These are phyloP conservation scores for Taenaris catops DNA, from an alignment of 2,888 invertebrate species.

Conservation along the genomic window DNA sequence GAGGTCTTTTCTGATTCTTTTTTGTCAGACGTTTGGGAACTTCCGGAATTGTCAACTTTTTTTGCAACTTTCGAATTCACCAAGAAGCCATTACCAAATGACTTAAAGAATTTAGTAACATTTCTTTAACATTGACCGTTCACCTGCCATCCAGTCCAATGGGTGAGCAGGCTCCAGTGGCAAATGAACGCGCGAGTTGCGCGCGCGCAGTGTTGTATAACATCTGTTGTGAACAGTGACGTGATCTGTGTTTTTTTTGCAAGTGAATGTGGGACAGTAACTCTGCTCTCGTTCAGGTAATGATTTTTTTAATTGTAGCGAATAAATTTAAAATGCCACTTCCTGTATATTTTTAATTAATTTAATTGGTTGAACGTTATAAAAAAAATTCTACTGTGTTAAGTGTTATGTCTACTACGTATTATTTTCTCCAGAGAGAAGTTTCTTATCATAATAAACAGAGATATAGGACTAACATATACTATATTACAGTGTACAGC, in stretches of 20 bases:
- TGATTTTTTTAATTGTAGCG: neutral
- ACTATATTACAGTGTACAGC: too few species aligned
- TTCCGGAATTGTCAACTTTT: neutral
- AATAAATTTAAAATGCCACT: neutral
- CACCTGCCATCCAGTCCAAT: slow-evolving; percentile 9
- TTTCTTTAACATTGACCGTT: slow-evolving; percentile 21
- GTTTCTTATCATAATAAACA: too few species aligned
- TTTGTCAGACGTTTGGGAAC: too few species aligned
- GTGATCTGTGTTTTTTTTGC: slow-evolving; percentile 17
- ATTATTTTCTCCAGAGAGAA: too few species aligned
- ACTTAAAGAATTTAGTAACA: slow-evolving; percentile 7
- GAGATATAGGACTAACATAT: too few species aligned
- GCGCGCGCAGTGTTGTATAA: slow-evolving; percentile 29
- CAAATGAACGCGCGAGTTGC: slow-evolving; percentile 28
- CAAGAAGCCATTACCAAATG: slow-evolving; percentile 16
- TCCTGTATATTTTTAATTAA: slow-evolving; percentile 3
- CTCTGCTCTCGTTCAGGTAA: slow-evolving; percentile 15
- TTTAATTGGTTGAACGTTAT: too few species aligned
- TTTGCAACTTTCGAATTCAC: slow-evolving; percentile 6
- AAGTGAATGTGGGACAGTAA: slow-evolving; percentile 15
- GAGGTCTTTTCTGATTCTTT: too few species aligned
- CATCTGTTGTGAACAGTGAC: slow-evolving; percentile 19
- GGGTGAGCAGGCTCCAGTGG: slow-evolving; percentile 16
- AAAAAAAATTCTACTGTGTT: too few species aligned
- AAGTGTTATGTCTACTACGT: too few species aligned